Evolutionary conservation across 2,113 vertebrate genomes (phyloP).

Genomic region (Pluvianellus socialis): DNA sequence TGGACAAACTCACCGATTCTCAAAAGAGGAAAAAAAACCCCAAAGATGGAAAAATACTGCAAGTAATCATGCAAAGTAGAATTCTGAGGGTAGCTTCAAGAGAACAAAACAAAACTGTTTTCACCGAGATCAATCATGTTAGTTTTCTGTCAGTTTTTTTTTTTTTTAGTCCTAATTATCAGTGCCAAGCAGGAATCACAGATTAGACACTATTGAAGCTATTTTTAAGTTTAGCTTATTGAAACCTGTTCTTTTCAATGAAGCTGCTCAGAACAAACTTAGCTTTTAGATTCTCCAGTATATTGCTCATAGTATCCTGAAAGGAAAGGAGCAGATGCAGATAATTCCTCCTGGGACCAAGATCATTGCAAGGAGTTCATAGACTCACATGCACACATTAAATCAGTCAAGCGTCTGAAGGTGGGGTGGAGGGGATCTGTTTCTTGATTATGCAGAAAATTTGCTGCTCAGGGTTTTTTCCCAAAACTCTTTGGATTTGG

Average conservation of each 20-base stretch:
- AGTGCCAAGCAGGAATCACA: slow-evolving; percentile 57
- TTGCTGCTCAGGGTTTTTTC: not conserved
- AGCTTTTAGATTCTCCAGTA: not conserved
- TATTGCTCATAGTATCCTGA: slow-evolving; percentile 9
- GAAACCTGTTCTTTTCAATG: slow-evolving; percentile 48
- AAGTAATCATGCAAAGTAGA: slow-evolving; percentile 34
- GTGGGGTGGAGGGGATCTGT: not conserved
- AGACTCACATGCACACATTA: not conserved
- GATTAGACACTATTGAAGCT: slow-evolving; percentile 51
- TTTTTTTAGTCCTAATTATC: slow-evolving; percentile 61
- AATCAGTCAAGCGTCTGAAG: slow-evolving; percentile 15
- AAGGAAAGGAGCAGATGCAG: slow-evolving; percentile 11
- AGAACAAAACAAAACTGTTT: slow-evolving; percentile 58
- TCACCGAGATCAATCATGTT: slow-evolving; percentile 33
- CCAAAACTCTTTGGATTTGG: not conserved
- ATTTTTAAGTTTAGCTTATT: slow-evolving; percentile 61
- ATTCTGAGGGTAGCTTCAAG: slow-evolving; percentile 23
- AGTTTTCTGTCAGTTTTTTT: not conserved
- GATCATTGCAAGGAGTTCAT: slow-evolving; percentile 22
- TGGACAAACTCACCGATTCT: not conserved
- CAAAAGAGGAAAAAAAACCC: not conserved
- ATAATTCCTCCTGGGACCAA: not conserved
- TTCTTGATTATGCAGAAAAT: slow-evolving; percentile 18
- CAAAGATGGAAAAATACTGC: not conserved
- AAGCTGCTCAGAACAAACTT: slow-evolving; percentile 35